Conservation (phyloP, 2,797 vertebrate genomes). For the Pangasius krempfi region DNA sequence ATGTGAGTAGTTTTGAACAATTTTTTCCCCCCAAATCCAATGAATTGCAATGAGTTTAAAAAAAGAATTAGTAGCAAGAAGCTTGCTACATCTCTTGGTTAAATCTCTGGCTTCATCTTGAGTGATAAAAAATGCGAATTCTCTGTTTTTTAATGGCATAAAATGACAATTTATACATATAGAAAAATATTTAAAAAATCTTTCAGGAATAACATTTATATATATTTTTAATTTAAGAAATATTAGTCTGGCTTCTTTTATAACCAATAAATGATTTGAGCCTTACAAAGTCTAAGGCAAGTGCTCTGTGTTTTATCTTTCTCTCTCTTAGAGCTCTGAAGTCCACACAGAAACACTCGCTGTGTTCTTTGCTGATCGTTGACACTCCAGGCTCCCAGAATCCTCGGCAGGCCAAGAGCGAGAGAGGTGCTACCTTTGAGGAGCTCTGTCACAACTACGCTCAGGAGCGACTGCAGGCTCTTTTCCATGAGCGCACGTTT, state of each 20-base stretch:
- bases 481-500: constrained; percentile 92
- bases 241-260: neutral
- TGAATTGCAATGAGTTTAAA: no score
- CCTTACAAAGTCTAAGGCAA: no score
- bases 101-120: no score
- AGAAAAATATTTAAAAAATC: no score
- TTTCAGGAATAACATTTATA: neutral
- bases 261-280: neutral
- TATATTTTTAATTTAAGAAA: neutral
- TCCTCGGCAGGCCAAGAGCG: constrained; percentile 81
- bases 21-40: no score
- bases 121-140: no score
- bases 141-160: no score
- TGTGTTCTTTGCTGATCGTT: constrained; percentile 93
- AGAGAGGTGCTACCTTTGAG: constrained; percentile 89
- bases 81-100: no score
- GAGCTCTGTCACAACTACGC: constrained; percentile 97
- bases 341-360: constrained; percentile 87
- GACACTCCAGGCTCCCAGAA: constrained; percentile 96
- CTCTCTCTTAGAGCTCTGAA: constrained; percentile 85
- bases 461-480: constrained; percentile 92
- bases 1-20: neutral
- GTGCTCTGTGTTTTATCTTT: neutral
- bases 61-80: no score
- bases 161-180: neutral